Evolutionary conservation across 64 coral and sea anemone genomes (phyloP).

Genomic region (Orbicella faveolata): DNA sequence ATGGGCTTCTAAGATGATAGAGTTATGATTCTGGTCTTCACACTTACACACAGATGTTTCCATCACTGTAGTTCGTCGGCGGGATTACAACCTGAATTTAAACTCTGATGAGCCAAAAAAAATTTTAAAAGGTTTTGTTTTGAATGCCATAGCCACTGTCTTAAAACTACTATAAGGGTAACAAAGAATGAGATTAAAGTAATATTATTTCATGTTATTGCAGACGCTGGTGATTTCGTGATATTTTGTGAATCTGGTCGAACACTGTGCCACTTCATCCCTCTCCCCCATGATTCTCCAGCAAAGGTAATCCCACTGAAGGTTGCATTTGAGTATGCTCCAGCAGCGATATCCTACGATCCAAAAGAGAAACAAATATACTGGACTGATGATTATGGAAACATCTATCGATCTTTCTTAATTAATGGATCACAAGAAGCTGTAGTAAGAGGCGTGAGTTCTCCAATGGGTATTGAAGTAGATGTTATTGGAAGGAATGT

Average conservation of each 20-base stretch:
- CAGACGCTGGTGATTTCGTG: constrained; percentile 9
- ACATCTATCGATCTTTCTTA: constrained; percentile 2
- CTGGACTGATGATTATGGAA: constrained; percentile 32
- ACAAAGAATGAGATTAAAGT: background rate
- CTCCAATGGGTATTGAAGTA: constrained; percentile 35
- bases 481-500: constrained; percentile 49
- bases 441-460: background rate
- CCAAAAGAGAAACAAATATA: constrained; percentile 21
- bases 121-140: too few species aligned
- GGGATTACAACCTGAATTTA: too few species aligned
- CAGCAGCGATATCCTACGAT: constrained; percentile 16
- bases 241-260: constrained; percentile 14
- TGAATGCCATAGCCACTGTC: too few species aligned
- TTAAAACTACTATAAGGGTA: too few species aligned
- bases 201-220: background rate
- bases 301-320: background rate
- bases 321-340: background rate
- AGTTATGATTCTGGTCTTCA: too few species aligned
- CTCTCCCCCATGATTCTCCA: background rate
- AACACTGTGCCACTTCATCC: background rate
- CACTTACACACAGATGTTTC: too few species aligned
- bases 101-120: too few species aligned
- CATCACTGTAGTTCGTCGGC: too few species aligned
- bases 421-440: constrained; percentile 13
- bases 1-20: too few species aligned